Conservation (phyloP, 2,888 invertebrate species). For the Caenorhabditis sp. region DNA sequence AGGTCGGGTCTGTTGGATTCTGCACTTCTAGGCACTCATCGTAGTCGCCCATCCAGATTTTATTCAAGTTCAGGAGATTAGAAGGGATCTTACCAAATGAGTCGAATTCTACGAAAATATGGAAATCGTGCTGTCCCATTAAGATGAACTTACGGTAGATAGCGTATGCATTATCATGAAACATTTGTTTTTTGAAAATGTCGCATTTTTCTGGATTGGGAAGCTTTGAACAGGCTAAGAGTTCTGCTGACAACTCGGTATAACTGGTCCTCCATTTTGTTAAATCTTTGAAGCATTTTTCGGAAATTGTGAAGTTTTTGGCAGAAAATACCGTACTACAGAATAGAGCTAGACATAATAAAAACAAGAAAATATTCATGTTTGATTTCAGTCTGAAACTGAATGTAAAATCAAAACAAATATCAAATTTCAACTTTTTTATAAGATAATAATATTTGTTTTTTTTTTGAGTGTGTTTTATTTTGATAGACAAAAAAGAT, state of each 20-base stretch:
- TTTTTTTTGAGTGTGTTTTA: too few species aligned
- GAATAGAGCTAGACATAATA: too few species aligned
- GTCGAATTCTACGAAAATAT: slow-evolving; percentile 39
- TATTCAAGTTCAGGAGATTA: slow-evolving; percentile 25
- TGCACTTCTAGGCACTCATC: slow-evolving; percentile 25
- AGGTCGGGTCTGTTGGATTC: slow-evolving; percentile 2
- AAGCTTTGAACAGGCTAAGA: slow-evolving; percentile 9
- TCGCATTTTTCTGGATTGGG: slow-evolving; percentile 12
- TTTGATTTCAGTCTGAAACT: too few species aligned
- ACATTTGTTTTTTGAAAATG: slow-evolving; percentile 12
- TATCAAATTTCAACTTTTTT: too few species aligned
- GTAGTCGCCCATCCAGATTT: slow-evolving; percentile 39
- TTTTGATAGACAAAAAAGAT: too few species aligned
- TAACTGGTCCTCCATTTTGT: slow-evolving; percentile 21
- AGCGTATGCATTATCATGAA: slow-evolving; percentile 19
- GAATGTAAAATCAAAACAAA: too few species aligned
- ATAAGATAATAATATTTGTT: too few species aligned
- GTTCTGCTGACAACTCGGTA: slow-evolving; percentile 11
- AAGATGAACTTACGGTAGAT: slow-evolving; percentile 31
- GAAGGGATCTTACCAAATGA: slow-evolving; percentile 33
- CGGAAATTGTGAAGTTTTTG: neutral
- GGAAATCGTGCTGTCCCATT: too few species aligned
- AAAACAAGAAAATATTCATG: too few species aligned
- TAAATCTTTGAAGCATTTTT: slow-evolving; percentile 10
- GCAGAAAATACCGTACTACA: neutral